Conservation (phyloP, 2,888 invertebrate species). For the Perizoma affinitatum region DNA sequence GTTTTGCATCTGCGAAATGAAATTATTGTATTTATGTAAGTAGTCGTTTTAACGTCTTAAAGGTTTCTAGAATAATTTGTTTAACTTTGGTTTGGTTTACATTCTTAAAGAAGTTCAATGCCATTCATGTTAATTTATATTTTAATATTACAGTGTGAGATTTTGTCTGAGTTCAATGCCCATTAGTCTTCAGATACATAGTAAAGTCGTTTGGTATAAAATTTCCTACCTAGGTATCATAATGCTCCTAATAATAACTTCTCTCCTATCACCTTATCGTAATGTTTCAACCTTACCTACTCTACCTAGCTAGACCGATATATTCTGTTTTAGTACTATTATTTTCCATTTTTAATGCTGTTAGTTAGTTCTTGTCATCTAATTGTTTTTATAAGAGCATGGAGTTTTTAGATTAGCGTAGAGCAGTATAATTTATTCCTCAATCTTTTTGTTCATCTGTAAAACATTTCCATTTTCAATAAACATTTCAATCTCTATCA, state of each 20-base stretch:
- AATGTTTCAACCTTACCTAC: constrained; percentile 1
- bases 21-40: constrained; percentile 1
- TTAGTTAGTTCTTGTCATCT: no score
- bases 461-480: constrained; percentile 36
- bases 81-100: no score
- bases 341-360: no score
- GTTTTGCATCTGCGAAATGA: constrained; percentile 83
- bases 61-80: no score
- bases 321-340: not conserved
- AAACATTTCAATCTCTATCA: constrained; percentile 39
- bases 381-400: no score
- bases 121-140: no score
- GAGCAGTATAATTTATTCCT: constrained; percentile 1
- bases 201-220: not conserved
- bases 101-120: no score
- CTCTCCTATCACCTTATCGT: not conserved
- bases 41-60: not conserved
- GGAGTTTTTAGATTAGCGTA: no score
- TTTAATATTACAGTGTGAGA: not conserved
- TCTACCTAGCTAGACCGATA: constrained; percentile 1
- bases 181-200: constrained; percentile 1
- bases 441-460: constrained; percentile 5
- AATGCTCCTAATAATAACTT: not conserved
- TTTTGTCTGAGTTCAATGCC: constrained; percentile 22
- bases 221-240: not conserved